phyloP scores from a whole-genome alignment of 2,113 vertebrate genomes.

The Macrotus californicus region DNA sequence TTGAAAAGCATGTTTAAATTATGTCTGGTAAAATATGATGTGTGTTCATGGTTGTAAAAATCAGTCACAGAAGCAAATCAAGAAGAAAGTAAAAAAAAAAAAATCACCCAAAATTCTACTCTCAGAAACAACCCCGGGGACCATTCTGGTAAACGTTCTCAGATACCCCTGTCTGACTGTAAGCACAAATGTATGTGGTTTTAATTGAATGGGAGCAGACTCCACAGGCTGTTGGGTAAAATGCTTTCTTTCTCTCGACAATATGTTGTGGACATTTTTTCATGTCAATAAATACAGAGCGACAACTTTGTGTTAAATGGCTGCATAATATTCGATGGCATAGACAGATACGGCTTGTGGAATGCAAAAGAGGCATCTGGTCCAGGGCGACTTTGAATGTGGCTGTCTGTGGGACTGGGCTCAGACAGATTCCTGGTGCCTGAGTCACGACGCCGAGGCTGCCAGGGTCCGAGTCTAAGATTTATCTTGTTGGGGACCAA shows the following conservation, averaged over 20 bases:
- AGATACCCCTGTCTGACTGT: conserved; percentile 12
- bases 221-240: conserved; percentile 26
- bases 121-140: not conserved
- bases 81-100: conserved; percentile 6
- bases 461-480: fast-evolving
- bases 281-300: conserved; percentile 47
- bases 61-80: not conserved
- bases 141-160: not conserved
- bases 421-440: not conserved
- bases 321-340: not conserved
- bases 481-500: not conserved
- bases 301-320: not conserved
- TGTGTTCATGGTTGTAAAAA: not conserved
- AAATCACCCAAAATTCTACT: not conserved
- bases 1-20: not conserved
- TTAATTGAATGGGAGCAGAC: conserved; percentile 14
- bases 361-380: not conserved
- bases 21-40: not conserved
- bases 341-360: not conserved
- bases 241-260: conserved; percentile 29
- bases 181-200: conserved; percentile 45
- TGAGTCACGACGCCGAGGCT: not conserved
- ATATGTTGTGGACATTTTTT: conserved; percentile 64
- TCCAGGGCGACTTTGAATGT: fast-evolving
- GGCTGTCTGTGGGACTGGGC: not conserved